A percentile compares a stretch with the other conserved stretches of the same genome.
Conservation (phyloP, 92 coral and sea anemone species). For the Zoanthus sansibaricus region DNA sequence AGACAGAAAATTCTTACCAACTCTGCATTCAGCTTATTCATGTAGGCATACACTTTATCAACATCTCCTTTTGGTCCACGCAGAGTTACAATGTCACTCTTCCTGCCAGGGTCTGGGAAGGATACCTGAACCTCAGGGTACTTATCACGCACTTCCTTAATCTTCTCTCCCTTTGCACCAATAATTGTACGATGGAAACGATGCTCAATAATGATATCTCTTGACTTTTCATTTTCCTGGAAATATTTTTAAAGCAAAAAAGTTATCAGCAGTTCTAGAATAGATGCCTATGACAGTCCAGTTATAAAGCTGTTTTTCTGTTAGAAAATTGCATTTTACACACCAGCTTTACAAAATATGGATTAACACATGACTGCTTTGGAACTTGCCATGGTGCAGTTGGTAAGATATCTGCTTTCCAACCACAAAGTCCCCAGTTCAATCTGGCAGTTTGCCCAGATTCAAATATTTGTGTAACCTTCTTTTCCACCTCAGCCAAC, state of each 20-base stretch:
- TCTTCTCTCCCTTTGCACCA: conserved; percentile 93
- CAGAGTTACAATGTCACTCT: conserved; percentile 89
- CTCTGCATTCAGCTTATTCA: conserved; percentile 93
- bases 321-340: too few relatives aligned
- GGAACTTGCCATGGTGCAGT: too few relatives aligned
- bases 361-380: too few relatives aligned
- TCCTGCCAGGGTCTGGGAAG: conserved; percentile 92
- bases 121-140: conserved; percentile 96
- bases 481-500: too few relatives aligned
- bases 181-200: conserved; percentile 97
- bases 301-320: too few relatives aligned
- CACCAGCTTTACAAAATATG: too few relatives aligned
- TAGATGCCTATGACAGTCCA: too few relatives aligned
- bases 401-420: too few relatives aligned
- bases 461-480: too few relatives aligned
- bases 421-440: too few relatives aligned
- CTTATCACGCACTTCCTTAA: conserved; percentile 91
- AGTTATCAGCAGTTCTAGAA: background rate
- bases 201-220: conserved; percentile 92
- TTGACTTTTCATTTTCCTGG: conserved; percentile 92
- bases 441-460: too few relatives aligned
- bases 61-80: conserved; percentile 97
- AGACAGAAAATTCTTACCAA: conserved; percentile 61
- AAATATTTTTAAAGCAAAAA: background rate
- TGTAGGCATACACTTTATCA: conserved; percentile 86